Evolutionary conservation across 1,140 invertebrate genomes (phyloP), one percentile per base, ranked within the genome.

Genomic region (Panagrolaimus sp.): DNA sequence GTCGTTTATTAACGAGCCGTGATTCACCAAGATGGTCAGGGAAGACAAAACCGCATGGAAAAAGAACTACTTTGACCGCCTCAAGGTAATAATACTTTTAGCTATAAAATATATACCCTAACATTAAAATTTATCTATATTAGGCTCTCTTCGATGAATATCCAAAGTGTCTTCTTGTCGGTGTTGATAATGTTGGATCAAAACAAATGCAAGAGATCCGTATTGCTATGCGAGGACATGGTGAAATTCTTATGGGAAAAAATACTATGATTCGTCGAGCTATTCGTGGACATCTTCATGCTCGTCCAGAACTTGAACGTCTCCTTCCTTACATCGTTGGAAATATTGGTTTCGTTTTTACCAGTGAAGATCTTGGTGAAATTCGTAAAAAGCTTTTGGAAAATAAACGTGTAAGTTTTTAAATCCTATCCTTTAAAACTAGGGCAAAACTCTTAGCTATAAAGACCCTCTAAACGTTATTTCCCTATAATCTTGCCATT

Each of bases 201-300:
- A 96, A 93, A 85, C 96, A 99, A 86, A 98, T 99, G 94, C 96
- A 99, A 86, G 92, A 97, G 85, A 98, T 99, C 81, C 91, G 96
- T 84, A 90, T 92, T 13, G 77, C 81, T 43, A 82, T 83, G 81
- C 77, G 81, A 43, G 81, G 80, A 71, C 87, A 88, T 81, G 92
- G 91, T 76, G 91, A 95, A 43, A 91, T 98, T 23, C 88, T 98
- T 66, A 98, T 98, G 94, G 96, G 96, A 66, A 99, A 99, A 85
- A 99, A 99, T 86, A 99, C 96, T 74, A 98, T 99, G 96, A 98
- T 99, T 91, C 89, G 96, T 64, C 98, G 98, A 85, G 95, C 94
- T 23, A 98, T 99, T 83, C 89, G 92, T 72, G 93, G 93, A 31
- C 93, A 98, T 85, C 84, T 98, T 72, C 93, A 97, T 78, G 90